Evolutionary conservation across 2,113 vertebrate species (phyloP).

Genomic region (Gobius niger): DNA sequence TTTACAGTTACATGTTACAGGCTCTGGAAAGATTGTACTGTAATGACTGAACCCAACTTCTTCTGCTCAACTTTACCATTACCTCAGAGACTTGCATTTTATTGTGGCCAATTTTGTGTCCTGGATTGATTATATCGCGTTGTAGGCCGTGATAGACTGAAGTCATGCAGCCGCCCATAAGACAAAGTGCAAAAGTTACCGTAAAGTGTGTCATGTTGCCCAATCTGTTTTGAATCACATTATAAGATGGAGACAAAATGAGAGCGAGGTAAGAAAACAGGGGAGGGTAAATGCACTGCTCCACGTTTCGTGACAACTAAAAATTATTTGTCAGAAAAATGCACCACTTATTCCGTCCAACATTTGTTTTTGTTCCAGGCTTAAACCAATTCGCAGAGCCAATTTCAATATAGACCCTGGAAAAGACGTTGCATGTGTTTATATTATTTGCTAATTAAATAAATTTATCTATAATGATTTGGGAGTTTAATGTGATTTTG

Average conservation of each 20-base stretch:
- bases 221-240: constrained; percentile 62
- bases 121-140: constrained; percentile 56
- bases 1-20: constrained; percentile 39
- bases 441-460: constrained; percentile 5
- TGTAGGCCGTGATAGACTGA: constrained; percentile 53
- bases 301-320: constrained; percentile 45
- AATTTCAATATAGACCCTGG: constrained; percentile 13
- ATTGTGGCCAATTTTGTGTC: constrained; percentile 49
- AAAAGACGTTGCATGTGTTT: constrained; percentile 8
- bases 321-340: constrained; percentile 41
- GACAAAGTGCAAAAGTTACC: constrained; percentile 20
- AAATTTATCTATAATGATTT: constrained; percentile 42
- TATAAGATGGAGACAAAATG: constrained; percentile 34
- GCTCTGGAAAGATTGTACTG: constrained; percentile 15
- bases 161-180: constrained; percentile 45
- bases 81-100: constrained; percentile 45
- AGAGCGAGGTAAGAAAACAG: constrained; percentile 12
- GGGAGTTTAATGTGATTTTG: constrained; percentile 28
- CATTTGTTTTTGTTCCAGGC: constrained; percentile 43
- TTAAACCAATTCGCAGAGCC: constrained; percentile 14
- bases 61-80: constrained; percentile 20
- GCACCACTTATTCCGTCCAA: constrained; percentile 7
- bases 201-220: constrained; percentile 38
- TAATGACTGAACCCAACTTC: not conserved
- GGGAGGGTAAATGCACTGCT: constrained; percentile 12